Evolutionary conservation across 2,888 invertebrate genomes (phyloP).

Genomic region (Eupithecia vulgata): DNA sequence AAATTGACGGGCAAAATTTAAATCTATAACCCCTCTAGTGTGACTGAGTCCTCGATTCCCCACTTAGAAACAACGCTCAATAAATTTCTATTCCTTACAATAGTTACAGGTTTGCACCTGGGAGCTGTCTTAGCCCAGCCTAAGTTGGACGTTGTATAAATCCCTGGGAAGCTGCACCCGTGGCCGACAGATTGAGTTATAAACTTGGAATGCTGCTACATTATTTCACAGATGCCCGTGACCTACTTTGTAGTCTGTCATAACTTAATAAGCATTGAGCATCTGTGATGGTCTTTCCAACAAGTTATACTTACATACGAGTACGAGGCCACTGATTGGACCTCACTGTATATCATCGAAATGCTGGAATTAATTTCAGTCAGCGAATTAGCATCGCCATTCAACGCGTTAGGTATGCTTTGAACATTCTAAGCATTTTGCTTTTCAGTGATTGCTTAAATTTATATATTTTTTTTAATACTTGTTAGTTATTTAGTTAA

Average conservation of each 20-base stretch:
- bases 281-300: not conserved
- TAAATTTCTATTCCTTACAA: constrained; percentile 78
- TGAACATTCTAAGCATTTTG: too few relatives aligned
- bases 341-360: not conserved
- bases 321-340: not conserved
- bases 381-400: too few relatives aligned
- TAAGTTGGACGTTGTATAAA: constrained; percentile 69
- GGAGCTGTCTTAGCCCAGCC: constrained; percentile 72
- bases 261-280: not conserved
- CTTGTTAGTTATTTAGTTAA: too few relatives aligned
- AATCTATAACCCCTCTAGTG: constrained; percentile 47
- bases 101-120: constrained; percentile 79
- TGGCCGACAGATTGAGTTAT: constrained; percentile 72
- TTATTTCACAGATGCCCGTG: constrained; percentile 45
- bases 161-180: constrained; percentile 57
- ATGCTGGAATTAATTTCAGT: not conserved
- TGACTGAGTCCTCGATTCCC: constrained; percentile 42
- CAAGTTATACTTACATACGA: not conserved
- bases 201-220: constrained; percentile 53
- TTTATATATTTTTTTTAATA: too few relatives aligned
- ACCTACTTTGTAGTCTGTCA: constrained; percentile 14
- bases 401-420: too few relatives aligned
- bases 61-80: constrained; percentile 57
- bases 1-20: not conserved
- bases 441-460: too few relatives aligned